phyloP scores from a whole-genome alignment of 2,797 vertebrate species.

The Gila robusta region DNA sequence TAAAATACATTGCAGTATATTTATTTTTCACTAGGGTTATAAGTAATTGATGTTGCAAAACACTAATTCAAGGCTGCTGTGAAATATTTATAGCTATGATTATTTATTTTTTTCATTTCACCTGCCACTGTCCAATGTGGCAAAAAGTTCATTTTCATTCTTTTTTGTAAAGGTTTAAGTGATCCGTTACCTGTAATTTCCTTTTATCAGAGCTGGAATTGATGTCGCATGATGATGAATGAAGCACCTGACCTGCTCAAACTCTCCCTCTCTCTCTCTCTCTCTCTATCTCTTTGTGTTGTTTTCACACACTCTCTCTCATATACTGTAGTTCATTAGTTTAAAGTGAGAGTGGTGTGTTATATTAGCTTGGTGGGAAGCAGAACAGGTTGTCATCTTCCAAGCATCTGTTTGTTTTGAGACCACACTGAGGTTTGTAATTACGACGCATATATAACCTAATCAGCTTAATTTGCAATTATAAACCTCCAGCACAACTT shows the following conservation, averaged over 20 bases:
- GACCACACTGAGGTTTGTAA: conserved; percentile 49
- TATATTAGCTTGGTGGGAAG: conserved; percentile 48
- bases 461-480: conserved; percentile 59
- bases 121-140: not conserved
- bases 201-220: not conserved
- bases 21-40: not conserved
- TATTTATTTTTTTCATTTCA: not conserved
- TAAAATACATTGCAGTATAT: too few species aligned
- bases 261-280: conserved; percentile 15
- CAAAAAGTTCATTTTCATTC: not conserved
- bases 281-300: conserved; percentile 1
- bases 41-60: not conserved
- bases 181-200: not conserved
- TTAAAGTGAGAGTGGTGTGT: conserved; percentile 33
- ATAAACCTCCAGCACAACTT: conserved; percentile 54
- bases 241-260: conserved; percentile 80
- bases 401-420: conserved; percentile 59
- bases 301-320: conserved; percentile 11
- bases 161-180: conserved; percentile 3
- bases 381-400: conserved; percentile 54
- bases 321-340: conserved; percentile 42
- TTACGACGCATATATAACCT: conserved; percentile 57
- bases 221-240: conserved; percentile 9
- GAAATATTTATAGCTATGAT: not conserved
- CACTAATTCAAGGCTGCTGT: not conserved